These are phyloP conservation scores for Manis pentadactyla DNA, from an alignment of 2,797 vertebrate genomes.

Conservation along the genomic window DNA sequence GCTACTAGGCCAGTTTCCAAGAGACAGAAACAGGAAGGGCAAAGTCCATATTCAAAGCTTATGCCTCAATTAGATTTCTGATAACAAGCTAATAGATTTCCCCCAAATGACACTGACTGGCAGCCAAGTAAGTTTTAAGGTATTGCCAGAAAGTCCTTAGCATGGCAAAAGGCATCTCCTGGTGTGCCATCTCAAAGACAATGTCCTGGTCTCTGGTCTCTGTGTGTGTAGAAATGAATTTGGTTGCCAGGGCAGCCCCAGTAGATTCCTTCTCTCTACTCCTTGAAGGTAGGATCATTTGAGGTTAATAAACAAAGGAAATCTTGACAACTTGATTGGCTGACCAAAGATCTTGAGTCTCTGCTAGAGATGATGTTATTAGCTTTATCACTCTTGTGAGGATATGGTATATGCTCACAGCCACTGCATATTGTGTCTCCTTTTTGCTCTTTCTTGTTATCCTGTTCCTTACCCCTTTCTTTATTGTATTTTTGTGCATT, in stretches of 20 bases:
- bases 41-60: constrained; percentile 45
- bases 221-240: neutral
- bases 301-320: neutral
- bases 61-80: constrained; percentile 47
- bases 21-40: constrained; percentile 28
- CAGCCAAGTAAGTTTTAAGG: constrained; percentile 43
- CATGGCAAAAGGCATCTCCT: neutral
- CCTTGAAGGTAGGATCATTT: neutral
- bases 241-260: neutral
- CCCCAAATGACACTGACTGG: constrained; percentile 15
- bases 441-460: neutral
- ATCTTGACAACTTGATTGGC: neutral
- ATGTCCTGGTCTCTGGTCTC: neutral
- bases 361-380: neutral
- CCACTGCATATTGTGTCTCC: neutral
- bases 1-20: constrained; percentile 42
- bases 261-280: neutral
- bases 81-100: constrained; percentile 55
- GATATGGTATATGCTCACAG: neutral
- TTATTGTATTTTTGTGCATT: neutral
- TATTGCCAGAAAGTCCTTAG: neutral
- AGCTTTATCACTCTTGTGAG: neutral
- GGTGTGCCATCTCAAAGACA: neutral
- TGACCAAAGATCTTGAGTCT: neutral
- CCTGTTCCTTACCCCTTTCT: neutral